Conservation (phyloP, 2,888 invertebrate genomes). For the Rhagium mordax region DNA sequence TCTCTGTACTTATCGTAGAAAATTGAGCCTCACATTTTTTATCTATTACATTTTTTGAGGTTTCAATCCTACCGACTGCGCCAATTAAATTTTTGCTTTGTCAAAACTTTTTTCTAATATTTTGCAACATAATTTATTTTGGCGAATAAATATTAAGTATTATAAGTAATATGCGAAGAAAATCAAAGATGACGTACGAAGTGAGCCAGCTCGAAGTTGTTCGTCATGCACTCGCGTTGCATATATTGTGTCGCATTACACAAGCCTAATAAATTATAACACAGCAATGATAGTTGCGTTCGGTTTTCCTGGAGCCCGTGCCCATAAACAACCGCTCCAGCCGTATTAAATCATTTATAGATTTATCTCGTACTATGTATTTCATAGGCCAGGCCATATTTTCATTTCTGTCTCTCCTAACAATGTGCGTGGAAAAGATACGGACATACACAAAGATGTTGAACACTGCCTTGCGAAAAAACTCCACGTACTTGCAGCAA, state of each 20-base stretch:
- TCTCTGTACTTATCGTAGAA: too few species aligned
- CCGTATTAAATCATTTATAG: slow-evolving; percentile 52
- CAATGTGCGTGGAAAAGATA: slow-evolving; percentile 49
- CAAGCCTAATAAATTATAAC: slow-evolving; percentile 43
- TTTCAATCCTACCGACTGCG: too few species aligned
- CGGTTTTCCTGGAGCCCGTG: slow-evolving; percentile 38
- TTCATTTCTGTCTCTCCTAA: slow-evolving; percentile 49
- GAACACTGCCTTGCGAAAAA: slow-evolving; percentile 39
- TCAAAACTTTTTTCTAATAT: too few species aligned
- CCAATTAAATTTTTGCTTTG: too few species aligned
- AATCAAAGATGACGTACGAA: neutral
- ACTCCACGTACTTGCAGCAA: slow-evolving; percentile 31
- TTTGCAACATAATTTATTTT: too few species aligned
- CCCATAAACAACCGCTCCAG: slow-evolving; percentile 47
- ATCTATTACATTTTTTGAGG: too few species aligned
- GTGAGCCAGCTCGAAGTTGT: neutral
- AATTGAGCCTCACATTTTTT: too few species aligned
- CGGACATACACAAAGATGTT: slow-evolving; percentile 41
- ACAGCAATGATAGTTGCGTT: slow-evolving; percentile 41
- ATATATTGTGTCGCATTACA: slow-evolving; percentile 44
- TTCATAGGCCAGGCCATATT: slow-evolving; percentile 48
- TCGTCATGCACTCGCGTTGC: slow-evolving; percentile 4
- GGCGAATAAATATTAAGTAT: too few species aligned
- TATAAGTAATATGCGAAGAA: too few species aligned
- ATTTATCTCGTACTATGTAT: slow-evolving; percentile 51